phyloP scores from a whole-genome alignment of 2,113 vertebrate species.

The Dicrurus megarhynchus region DNA sequence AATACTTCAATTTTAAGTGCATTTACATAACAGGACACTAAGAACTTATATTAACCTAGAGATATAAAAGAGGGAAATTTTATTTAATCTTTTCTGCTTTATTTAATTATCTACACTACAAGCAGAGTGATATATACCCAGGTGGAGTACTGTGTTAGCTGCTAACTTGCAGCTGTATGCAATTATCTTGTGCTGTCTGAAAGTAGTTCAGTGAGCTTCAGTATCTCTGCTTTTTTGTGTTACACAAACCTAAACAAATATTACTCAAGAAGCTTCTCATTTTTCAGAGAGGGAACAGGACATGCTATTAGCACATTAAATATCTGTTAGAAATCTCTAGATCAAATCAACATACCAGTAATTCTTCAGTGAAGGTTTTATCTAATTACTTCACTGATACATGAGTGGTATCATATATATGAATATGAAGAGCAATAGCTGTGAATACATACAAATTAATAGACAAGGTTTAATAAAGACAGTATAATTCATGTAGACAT shows the following conservation, averaged over 20 bases:
- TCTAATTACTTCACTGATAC: background rate
- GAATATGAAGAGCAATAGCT: background rate
- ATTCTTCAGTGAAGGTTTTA: background rate
- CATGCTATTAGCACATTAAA: background rate
- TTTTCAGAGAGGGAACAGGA: background rate
- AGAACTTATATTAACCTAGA: background rate
- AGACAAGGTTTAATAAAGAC: background rate
- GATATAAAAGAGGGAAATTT: background rate
- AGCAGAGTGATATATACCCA: background rate
- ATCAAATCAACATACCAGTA: background rate
- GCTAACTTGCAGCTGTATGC: slow-evolving; percentile 1
- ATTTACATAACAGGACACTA: background rate
- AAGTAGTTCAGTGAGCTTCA: background rate
- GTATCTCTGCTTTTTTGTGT: background rate
- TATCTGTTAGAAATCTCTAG: background rate
- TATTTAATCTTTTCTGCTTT: background rate
- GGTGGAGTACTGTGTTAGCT: background rate
- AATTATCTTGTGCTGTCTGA: background rate
- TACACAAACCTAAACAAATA: background rate
- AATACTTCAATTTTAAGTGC: background rate
- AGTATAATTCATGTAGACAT: background rate
- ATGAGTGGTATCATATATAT: background rate
- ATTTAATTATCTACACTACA: background rate
- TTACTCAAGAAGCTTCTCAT: background rate
- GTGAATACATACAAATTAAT: background rate